Conservation (phyloP, 2,797 vertebrate genomes). For the Pachyuromys duprasi region DNA sequence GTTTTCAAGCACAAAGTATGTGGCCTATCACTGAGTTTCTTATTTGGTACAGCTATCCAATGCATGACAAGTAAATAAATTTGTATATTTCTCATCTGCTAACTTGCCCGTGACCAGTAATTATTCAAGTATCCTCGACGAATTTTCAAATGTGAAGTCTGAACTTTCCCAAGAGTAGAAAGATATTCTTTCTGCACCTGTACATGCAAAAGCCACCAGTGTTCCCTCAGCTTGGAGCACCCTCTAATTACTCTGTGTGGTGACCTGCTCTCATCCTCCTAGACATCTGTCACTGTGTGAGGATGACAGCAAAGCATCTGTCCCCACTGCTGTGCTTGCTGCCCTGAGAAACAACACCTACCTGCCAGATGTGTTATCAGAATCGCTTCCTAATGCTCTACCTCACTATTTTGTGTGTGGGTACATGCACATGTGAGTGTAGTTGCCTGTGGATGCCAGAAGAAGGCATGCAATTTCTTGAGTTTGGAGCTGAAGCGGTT, state of each 20-base stretch:
- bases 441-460: not conserved
- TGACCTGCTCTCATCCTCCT: not conserved
- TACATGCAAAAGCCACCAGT: not conserved
- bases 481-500: not conserved
- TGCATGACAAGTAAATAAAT: not conserved
- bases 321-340: not conserved
- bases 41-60: not conserved
- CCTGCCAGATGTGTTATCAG: not conserved
- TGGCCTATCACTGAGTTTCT: not conserved
- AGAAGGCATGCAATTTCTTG: not conserved
- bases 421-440: not conserved
- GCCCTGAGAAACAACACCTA: not conserved
- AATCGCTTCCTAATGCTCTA: not conserved
- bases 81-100: not conserved
- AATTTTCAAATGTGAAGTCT: not conserved
- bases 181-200: not conserved
- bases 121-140: not conserved
- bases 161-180: not conserved
- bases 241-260: not conserved
- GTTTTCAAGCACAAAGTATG: not conserved
- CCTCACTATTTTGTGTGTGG: not conserved
- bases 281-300: not conserved
- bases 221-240: not conserved
- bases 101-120: not conserved
- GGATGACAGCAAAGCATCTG: not conserved